Evolutionary conservation across 2,113 vertebrate genomes (phyloP), one percentile per base, ranked within the genome.

Genomic region (Mastomys coucha): DNA sequence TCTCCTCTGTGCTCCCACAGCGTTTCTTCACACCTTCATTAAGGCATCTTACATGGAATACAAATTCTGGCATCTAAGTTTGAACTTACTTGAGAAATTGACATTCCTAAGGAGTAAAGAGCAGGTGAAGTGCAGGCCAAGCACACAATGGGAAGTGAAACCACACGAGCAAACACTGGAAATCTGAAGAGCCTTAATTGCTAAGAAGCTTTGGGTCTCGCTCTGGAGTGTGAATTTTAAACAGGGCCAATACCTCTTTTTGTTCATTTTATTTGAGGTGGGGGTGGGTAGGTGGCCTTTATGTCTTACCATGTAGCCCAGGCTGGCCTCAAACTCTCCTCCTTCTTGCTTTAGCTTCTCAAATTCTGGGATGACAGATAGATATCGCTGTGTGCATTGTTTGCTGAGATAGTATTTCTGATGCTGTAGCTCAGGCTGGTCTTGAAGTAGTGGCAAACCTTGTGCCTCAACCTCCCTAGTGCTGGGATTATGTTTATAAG

Each of bases 61-160:
- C 42, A 65, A 67, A 63, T 89, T 86, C 89, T 45, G 42, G 77
- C 60, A 60, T 65, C 94, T 77, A 73, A 24, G 85, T 39, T 63
- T 42, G 65, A 69, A 93, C 88, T 80, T 45, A 13, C 81, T 95
- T 80, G 81, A 94, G 87, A 81, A 91, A 92, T n/a, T 88, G 76
- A 88, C 88, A 84, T 95, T 87, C 77, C 65, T 36, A 75, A 69
- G 26, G 26, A 24, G 12, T 67, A 84, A 94, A 76, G 56, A 93
- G 63, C 69, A 92, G 45, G n/a, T 85, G 45, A 90, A 36, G 53
- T 19, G 16, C 58, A 24, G 45, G 42, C 33, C 73, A 42, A n/a
- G 58, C 5, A 0, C 45, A 11, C 42, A 45, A 78, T 42, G 26
- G 73, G 63, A 75, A n/a, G 88, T 53, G 81, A 90, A 60, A 36